Conservation (phyloP, 2,797 vertebrate species). For the Eulemur rubriventer region DNA sequence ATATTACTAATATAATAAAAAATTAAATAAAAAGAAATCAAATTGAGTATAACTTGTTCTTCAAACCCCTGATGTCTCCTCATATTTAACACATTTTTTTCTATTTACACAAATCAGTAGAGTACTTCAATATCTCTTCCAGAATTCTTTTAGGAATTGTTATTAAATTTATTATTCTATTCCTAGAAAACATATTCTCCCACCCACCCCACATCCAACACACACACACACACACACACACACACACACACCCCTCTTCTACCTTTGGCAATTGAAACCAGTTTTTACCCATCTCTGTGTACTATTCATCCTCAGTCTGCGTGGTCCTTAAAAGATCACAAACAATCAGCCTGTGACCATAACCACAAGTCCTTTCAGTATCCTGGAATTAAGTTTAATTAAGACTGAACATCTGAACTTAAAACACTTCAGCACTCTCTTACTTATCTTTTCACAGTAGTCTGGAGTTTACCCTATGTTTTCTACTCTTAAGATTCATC, state of each 20-base stretch:
- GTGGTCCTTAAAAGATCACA: background rate
- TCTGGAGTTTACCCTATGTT: background rate
- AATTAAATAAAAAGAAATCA: background rate
- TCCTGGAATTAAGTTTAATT: background rate
- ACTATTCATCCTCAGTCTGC: background rate
- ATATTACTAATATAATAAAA: background rate
- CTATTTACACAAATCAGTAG: background rate
- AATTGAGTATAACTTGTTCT: background rate
- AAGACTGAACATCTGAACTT: background rate
- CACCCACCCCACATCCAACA: background rate
- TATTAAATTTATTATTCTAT: background rate
- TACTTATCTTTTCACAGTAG: background rate
- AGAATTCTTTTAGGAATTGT: slow-evolving; percentile 12
- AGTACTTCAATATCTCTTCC: background rate
- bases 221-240: background rate
- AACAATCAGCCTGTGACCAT: background rate
- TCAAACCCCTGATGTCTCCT: background rate
- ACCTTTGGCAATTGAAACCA: background rate
- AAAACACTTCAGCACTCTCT: background rate
- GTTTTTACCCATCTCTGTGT: background rate
- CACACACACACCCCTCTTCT: background rate
- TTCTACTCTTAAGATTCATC: background rate
- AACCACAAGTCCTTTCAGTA: background rate
- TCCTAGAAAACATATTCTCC: background rate
- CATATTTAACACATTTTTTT: background rate